A percentile compares a stretch with the other conserved stretches of the same genome.
Conservation (phyloP, 1,140 invertebrate genomes). For the Zaprionus inermis region DNA sequence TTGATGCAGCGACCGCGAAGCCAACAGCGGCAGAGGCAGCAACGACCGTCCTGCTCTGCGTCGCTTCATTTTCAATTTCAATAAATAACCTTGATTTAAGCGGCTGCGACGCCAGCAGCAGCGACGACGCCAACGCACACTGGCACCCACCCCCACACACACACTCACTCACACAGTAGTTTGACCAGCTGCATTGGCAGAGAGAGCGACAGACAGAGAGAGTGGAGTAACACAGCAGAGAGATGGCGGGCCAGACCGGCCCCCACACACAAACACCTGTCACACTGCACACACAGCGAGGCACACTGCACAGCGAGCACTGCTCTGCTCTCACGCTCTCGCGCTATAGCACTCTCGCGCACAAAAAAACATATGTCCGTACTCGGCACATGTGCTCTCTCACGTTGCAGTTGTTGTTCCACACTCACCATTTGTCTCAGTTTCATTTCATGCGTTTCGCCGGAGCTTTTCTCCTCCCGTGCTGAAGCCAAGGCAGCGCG, state of each 20-base stretch:
- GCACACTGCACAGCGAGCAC: constrained; percentile 36
- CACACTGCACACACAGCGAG: constrained; percentile 28
- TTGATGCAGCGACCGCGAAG: constrained; percentile 24
- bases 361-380: not conserved
- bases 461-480: constrained; percentile 50
- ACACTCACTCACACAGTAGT: constrained; percentile 34
- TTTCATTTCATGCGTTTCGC: constrained; percentile 57
- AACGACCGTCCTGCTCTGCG: constrained; percentile 18
- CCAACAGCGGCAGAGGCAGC: constrained; percentile 6
- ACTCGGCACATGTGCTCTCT: not conserved
- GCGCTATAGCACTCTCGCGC: constrained; percentile 22
- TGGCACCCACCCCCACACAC: constrained; percentile 46
- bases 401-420: constrained; percentile 44
- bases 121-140: constrained; percentile 48
- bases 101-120: constrained; percentile 58
- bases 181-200: constrained; percentile 72
- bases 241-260: constrained; percentile 60
- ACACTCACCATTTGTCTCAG: constrained; percentile 41
- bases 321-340: constrained; percentile 30
- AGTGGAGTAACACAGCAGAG: constrained; percentile 16
- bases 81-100: constrained; percentile 83
- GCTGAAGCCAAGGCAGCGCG: constrained; percentile 4
- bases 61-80: constrained; percentile 81
- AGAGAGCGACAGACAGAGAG: constrained; percentile 14
- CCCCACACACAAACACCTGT: constrained; percentile 79